Conservation (phyloP, 2,797 vertebrate genomes). For the Yasuhikotakia modesta region DNA sequence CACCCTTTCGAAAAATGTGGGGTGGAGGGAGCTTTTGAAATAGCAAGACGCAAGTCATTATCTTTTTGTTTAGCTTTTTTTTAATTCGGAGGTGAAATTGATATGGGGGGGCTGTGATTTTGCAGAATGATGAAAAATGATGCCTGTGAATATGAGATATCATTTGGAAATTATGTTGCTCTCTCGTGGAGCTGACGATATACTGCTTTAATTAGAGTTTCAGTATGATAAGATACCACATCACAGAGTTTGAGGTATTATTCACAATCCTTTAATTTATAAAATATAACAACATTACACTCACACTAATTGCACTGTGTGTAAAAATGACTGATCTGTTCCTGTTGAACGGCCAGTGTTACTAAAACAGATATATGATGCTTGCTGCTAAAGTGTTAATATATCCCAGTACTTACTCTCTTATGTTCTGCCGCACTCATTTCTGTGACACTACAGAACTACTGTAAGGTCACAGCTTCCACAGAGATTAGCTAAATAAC, state of each 20-base stretch:
- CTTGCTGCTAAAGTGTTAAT: conserved; percentile 43
- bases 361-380: conserved; percentile 50
- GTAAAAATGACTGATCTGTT: conserved; percentile 50
- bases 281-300: conserved; percentile 55
- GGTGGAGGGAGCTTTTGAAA: conserved; percentile 40
- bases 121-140: conserved; percentile 83
- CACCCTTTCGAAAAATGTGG: conserved; percentile 76
- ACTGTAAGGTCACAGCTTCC: conserved; percentile 43
- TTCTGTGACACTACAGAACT: conserved; percentile 27
- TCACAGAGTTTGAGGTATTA: conserved; percentile 50
- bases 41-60: conserved; percentile 81
- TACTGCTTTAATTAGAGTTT: conserved; percentile 80
- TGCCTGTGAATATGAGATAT: conserved; percentile 81
- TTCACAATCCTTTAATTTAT: conserved; percentile 51
- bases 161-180: conserved; percentile 72
- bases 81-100: conserved; percentile 76
- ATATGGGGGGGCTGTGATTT: conserved; percentile 65
- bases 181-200: conserved; percentile 59
- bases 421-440: conserved; percentile 22
- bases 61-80: conserved; percentile 80
- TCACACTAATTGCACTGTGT: conserved; percentile 52
- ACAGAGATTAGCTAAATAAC: conserved; percentile 45
- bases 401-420: conserved; percentile 27
- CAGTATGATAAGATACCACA: conserved; percentile 69
- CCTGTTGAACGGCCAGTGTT: conserved; percentile 37